Base-by-base conservation (phyloP, 2,113 vertebrate genomes). In the Coracopsis vasa region DNA sequence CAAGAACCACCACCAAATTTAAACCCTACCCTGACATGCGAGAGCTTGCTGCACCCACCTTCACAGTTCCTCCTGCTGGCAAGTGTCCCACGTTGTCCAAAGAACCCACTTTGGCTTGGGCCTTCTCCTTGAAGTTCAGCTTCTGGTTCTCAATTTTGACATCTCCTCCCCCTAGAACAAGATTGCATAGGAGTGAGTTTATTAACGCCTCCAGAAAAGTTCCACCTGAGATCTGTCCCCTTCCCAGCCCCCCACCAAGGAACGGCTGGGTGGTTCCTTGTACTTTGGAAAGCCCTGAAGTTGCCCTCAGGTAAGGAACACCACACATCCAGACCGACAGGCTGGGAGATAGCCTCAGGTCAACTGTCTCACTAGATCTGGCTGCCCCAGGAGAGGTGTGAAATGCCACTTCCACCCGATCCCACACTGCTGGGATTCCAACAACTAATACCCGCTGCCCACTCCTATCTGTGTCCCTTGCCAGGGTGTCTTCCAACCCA, bases 81-180 rank as follows among this genome's bases (percentile, higher is more conserved):
- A 94, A 96, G 78, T 98, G 98, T 73, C 98, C 98, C 96, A 99
- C 96, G 3, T 98, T 99, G 93, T 99, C 99, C 94, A 98, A 97
- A 17, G 99, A 99, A 7, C 98, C 98, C 94, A 99, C 98, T 92
- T 99, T 99, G 48, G 99, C 98, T 83, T 99, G 98, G 66, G 98
- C 98, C 97, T 99, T 99, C 91, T 99, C 99, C 97, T 98, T 99
- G 81, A 98, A 98, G 97, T 98, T 99, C 94, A 99, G 85, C 96
- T 99, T 99, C 97, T 98, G 99, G 75, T 98, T 98, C 95, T 99
- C 99, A 3, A 99, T 98, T 97, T 99, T 99, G 92, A 99, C 97
- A 1, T 98, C 98, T 16, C 99, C 99, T 51, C 99, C 99, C 3
- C 99, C 99, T 99, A 85, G 37, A 93, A 94, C 2, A 37, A 85